Evolutionary conservation across 2,888 invertebrate species (phyloP).

Genomic region (Pandemis cinnamomeana): DNA sequence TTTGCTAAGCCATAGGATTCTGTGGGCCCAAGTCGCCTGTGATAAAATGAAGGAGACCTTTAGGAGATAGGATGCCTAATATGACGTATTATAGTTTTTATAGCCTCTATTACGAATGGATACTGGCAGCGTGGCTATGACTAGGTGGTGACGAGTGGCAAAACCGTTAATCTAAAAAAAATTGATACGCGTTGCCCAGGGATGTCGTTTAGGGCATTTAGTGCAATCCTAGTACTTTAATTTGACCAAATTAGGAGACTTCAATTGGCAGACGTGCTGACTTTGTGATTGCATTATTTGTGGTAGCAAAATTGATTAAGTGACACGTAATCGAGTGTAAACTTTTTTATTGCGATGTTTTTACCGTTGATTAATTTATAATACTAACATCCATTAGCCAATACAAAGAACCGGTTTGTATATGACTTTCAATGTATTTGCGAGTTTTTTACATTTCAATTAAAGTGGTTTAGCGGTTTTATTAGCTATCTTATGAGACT

Average conservation of each 20-base stretch:
- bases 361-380: not conserved
- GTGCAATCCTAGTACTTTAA: not conserved
- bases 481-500: not conserved
- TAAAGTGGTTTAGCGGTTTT: conserved; percentile 1
- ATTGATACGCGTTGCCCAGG: not conserved
- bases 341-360: conserved; percentile 5
- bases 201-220: not conserved
- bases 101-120: too few relatives aligned
- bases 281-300: not conserved
- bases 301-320: not conserved
- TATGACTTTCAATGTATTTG: not conserved
- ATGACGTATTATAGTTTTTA: too few relatives aligned
- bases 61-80: not conserved
- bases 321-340: conserved; percentile 5
- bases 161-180: too few relatives aligned
- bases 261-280: not conserved
- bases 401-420: not conserved
- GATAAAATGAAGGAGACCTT: not conserved
- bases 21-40: not conserved
- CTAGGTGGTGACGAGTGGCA: not conserved
- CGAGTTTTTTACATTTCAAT: conserved; percentile 2
- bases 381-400: not conserved
- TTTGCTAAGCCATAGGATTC: not conserved
- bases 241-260: not conserved
- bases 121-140: not conserved